phyloP scores from a whole-genome alignment of 2,797 vertebrate species.

The Trematomus bernacchii region DNA sequence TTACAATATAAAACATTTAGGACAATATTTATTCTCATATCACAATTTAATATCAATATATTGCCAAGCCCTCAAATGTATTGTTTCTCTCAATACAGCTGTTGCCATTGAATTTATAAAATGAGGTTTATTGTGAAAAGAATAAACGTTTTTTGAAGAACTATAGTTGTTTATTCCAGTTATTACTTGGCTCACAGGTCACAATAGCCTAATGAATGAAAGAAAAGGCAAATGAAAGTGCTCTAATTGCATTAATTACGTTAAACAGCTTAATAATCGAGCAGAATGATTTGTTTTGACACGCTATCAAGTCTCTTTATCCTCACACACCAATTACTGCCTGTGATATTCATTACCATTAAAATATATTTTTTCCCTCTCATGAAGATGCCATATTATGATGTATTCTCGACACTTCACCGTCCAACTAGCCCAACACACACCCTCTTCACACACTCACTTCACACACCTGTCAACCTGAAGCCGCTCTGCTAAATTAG shows the following conservation, averaged over 20 bases:
- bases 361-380: not conserved
- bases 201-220: slow-evolving; percentile 32
- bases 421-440: slow-evolving; percentile 10
- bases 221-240: slow-evolving; percentile 26
- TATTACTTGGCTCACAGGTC: slow-evolving; percentile 8
- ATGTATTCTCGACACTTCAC: slow-evolving; percentile 33
- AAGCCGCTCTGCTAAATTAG: slow-evolving; percentile 73
- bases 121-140: slow-evolving; percentile 32
- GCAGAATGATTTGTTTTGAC: slow-evolving; percentile 45
- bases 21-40: too few relatives aligned
- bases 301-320: slow-evolving; percentile 30
- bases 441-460: slow-evolving; percentile 33
- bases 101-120: slow-evolving; percentile 17
- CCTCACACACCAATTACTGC: slow-evolving; percentile 39
- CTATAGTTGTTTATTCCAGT: slow-evolving; percentile 7
- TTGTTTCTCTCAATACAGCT: slow-evolving; percentile 11
- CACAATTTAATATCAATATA: too few relatives aligned
- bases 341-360: slow-evolving; percentile 39
- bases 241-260: slow-evolving; percentile 38
- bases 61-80: not conserved
- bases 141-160: slow-evolving; percentile 50
- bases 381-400: slow-evolving; percentile 28
- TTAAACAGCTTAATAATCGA: slow-evolving; percentile 54
- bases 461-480: slow-evolving; percentile 70
- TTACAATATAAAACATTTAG: too few relatives aligned